phyloP scores from a whole-genome alignment of 1,140 invertebrate genomes.

The Pristionchus pacificus region DNA sequence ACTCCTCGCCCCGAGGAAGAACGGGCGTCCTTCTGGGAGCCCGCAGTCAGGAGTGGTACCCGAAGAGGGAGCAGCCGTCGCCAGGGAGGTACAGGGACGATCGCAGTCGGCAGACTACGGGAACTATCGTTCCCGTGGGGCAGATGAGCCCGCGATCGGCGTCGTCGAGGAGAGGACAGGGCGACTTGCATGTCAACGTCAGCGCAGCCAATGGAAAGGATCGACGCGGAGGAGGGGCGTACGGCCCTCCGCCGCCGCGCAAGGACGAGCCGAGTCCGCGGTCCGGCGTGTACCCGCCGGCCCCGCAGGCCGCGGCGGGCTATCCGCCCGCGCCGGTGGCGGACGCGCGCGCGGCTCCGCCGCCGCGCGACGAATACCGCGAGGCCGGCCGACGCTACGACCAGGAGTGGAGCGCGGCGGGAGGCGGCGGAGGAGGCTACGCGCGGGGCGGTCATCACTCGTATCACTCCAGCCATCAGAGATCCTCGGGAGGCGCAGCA shows the following conservation, averaged over 20 bases:
- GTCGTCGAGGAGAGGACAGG: not conserved
- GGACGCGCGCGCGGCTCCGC: too few relatives aligned
- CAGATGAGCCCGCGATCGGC: too few relatives aligned
- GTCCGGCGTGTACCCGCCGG: not conserved
- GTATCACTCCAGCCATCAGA: not conserved
- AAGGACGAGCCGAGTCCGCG: not conserved
- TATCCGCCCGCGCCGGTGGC: too few relatives aligned
- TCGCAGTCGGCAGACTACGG: too few relatives aligned
- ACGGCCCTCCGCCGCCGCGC: too few relatives aligned
- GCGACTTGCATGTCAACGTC: not conserved
- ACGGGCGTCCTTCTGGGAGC: not conserved
- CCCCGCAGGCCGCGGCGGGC: too few relatives aligned
- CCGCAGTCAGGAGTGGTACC: not conserved
- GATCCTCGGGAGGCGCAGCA: too few relatives aligned
- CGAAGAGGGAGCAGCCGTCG: not conserved
- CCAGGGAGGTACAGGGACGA: not conserved
- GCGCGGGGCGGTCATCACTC: too few relatives aligned
- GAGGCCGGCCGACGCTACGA: not conserved
- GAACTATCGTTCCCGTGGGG: not conserved
- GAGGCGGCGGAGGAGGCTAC: not conserved
- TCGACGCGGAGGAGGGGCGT: not conserved
- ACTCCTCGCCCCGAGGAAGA: not conserved
- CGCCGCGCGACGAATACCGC: too few relatives aligned
- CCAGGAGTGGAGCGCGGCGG: not conserved
- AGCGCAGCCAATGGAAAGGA: not conserved